Percentiles rank a stretch among this genome's conserved stretches.
These are phyloP conservation scores for Zele albiditarsus DNA, from an alignment of 2,888 invertebrate genomes.

Conservation along the genomic window DNA sequence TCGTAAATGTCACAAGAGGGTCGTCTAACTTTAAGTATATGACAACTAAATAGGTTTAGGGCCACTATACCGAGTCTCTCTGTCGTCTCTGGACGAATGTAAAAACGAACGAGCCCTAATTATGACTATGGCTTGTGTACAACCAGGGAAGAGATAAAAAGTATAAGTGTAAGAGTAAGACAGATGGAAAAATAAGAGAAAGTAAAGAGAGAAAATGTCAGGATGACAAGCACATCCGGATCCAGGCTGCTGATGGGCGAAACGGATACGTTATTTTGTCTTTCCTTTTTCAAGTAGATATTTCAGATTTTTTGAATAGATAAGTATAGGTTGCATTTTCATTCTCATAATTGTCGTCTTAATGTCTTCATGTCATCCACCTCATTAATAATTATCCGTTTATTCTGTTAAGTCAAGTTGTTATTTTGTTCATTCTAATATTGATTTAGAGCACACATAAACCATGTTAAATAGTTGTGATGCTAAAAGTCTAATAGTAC, in stretches of 20 bases:
- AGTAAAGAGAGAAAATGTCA: neutral
- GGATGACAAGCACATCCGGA: constrained; percentile 63
- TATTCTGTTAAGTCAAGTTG: neutral
- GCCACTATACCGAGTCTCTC: constrained; percentile 14
- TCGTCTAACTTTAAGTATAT: constrained; percentile 34
- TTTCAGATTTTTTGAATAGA: neutral
- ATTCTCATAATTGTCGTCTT: neutral
- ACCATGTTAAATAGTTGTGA: neutral
- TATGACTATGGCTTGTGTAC: constrained; percentile 45
- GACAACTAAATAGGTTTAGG: constrained; percentile 57
- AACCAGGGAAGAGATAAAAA: neutral
- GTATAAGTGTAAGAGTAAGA: neutral
- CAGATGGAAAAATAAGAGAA: neutral
- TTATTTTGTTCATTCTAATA: neutral
- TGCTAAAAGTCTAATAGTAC: neutral
- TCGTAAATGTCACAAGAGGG: constrained; percentile 38
- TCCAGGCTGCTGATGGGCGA: constrained; percentile 36
- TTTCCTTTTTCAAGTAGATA: neutral
- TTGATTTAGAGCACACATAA: neutral
- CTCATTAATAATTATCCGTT: neutral
- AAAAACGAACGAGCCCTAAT: constrained; percentile 61
- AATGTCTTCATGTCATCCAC: no score
- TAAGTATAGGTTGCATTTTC: neutral
- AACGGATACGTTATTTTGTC: constrained; percentile 1
- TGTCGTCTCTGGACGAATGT: neutral